Percentiles rank a stretch among this genome's conserved stretches.
Evolutionary conservation across 2,888 invertebrate genomes (phyloP).

Genomic region (Heteropelma amictum): DNA sequence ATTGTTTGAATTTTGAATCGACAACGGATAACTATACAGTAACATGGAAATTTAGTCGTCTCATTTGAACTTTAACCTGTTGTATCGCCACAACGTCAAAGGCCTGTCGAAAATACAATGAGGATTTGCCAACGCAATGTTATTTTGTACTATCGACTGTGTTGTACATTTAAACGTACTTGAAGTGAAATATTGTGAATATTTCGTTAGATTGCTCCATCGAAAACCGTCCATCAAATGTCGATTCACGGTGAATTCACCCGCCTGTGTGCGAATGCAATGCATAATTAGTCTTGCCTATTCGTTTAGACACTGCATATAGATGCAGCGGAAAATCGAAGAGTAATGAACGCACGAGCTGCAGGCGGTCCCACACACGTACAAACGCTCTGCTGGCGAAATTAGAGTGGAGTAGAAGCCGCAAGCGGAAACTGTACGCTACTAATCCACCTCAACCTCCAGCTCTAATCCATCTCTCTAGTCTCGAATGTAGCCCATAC

Average conservation of each 20-base stretch:
- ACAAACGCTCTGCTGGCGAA: slow-evolving; percentile 28
- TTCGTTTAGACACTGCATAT: slow-evolving; percentile 35
- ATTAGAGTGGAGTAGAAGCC: slow-evolving; percentile 20
- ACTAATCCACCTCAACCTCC: slow-evolving; percentile 15
- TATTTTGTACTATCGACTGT: too few relatives aligned
- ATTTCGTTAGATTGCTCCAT: too few relatives aligned
- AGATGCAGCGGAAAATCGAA: slow-evolving; percentile 28
- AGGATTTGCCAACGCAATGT: too few relatives aligned
- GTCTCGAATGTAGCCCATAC: not conserved
- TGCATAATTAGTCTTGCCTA: slow-evolving; percentile 40
- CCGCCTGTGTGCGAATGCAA: not conserved
- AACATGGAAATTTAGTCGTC: too few relatives aligned
- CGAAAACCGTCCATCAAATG: slow-evolving; percentile 1
- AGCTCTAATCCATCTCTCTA: slow-evolving; percentile 16
- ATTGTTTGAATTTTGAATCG: too few relatives aligned
- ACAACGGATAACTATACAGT: too few relatives aligned
- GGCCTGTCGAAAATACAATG: too few relatives aligned
- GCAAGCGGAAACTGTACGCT: slow-evolving; percentile 34
- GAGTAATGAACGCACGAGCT: slow-evolving; percentile 51
- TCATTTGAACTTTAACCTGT: too few relatives aligned
- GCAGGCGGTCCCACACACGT: not conserved
- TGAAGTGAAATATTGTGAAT: too few relatives aligned
- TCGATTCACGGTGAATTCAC: not conserved
- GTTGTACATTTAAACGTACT: too few relatives aligned
- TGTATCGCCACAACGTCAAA: too few relatives aligned